Conservation (phyloP, 2,888 invertebrate species). For the Dryadula phaetusa region DNA sequence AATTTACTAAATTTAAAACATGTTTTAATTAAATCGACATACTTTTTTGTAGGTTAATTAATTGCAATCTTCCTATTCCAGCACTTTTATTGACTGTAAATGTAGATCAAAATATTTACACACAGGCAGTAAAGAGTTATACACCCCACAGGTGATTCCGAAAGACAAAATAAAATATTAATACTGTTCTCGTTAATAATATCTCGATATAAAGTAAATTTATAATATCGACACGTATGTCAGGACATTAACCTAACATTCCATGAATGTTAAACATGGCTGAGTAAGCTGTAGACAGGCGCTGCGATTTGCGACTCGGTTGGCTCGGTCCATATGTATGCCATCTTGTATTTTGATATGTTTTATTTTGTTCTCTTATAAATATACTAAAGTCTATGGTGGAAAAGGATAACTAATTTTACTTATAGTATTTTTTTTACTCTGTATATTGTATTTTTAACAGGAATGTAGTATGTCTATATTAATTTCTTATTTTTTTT, state of each 20-base stretch:
- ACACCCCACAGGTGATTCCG: not conserved
- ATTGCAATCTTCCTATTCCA: too few relatives aligned
- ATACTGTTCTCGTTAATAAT: not conserved
- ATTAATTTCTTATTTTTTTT: too few relatives aligned
- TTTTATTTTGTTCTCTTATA: conserved; percentile 6
- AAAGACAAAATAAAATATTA: not conserved
- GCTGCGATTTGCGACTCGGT: conserved; percentile 50
- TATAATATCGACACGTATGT: conserved; percentile 46
- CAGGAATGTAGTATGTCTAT: too few relatives aligned
- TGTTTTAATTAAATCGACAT: too few relatives aligned
- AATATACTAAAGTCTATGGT: not conserved
- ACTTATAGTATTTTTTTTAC: too few relatives aligned
- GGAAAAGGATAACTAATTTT: too few relatives aligned
- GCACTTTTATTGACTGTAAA: too few relatives aligned
- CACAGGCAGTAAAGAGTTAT: too few relatives aligned
- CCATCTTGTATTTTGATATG: conserved; percentile 11
- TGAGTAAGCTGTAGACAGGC: conserved; percentile 55
- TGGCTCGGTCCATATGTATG: conserved; percentile 31
- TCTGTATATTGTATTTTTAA: not conserved
- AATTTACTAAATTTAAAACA: too few relatives aligned
- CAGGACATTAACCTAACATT: conserved; percentile 66
- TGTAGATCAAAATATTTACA: too few relatives aligned
- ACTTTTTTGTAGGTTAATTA: too few relatives aligned
- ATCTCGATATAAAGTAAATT: conserved; percentile 23
- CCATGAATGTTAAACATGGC: conserved; percentile 57